phyloP scores from a whole-genome alignment of 2,113 vertebrate genomes.

The Anoura caudifer region DNA sequence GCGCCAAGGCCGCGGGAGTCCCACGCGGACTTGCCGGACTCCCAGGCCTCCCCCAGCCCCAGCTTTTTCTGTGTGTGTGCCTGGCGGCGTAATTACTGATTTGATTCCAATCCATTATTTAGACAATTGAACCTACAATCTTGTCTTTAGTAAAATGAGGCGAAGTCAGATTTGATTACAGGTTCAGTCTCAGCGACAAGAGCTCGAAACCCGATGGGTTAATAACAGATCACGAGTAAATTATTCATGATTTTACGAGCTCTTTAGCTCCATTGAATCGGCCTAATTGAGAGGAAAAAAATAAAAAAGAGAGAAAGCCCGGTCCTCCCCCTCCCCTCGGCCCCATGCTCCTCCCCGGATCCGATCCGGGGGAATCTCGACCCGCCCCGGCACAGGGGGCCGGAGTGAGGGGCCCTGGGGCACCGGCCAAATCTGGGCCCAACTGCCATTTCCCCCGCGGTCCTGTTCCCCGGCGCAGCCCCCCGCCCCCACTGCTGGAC shows the following conservation, averaged over 20 bases:
- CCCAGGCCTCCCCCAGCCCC: constrained; percentile 48
- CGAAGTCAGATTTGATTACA: constrained; percentile 79
- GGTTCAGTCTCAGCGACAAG: constrained; percentile 78
- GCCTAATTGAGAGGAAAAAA: constrained; percentile 84
- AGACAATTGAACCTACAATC: constrained; percentile 79
- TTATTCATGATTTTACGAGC: constrained; percentile 81
- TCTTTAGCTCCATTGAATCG: constrained; percentile 80
- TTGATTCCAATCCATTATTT: constrained; percentile 79
- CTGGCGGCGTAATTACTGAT: constrained; percentile 76
- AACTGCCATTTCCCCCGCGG: background rate
- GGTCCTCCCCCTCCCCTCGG: constrained; percentile 50
- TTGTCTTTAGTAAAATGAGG: constrained; percentile 79
- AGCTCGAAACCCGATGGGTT: constrained; percentile 80
- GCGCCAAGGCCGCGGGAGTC: background rate
- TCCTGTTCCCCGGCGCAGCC: background rate
- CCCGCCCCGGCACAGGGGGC: background rate
- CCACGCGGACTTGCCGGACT: background rate
- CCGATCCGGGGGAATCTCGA: constrained; percentile 59
- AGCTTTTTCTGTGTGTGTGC: constrained; percentile 60
- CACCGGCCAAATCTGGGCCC: background rate
- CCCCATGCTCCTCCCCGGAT: constrained; percentile 57
- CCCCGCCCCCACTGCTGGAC: background rate
- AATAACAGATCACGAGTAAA: constrained; percentile 81
- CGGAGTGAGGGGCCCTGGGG: background rate
- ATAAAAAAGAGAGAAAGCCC: constrained; percentile 62